These are phyloP conservation scores for Patella caerulea DNA, from an alignment of 2,888 invertebrate genomes.

Conservation along the genomic window DNA sequence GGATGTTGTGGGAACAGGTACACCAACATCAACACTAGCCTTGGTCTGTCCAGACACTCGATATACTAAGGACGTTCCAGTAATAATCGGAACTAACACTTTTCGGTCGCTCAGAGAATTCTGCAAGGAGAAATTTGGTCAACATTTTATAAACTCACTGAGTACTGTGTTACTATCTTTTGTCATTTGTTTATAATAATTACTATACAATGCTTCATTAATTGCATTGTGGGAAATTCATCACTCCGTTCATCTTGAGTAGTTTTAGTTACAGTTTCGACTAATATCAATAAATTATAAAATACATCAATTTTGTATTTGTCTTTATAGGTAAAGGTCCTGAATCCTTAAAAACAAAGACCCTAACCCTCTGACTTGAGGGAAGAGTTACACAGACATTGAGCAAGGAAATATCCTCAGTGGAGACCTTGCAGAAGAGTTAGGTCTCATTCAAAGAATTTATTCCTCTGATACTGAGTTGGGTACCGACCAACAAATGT, in stretches of 20 bases:
- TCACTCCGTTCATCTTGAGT: too few species aligned
- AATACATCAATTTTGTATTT: too few species aligned
- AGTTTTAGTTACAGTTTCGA: too few species aligned
- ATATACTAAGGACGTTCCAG: constrained; percentile 7
- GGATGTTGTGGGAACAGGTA: background rate
- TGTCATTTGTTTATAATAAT: too few species aligned
- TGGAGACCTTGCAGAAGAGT: constrained; percentile 21
- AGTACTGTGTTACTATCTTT: too few species aligned
- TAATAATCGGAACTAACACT: constrained; percentile 16
- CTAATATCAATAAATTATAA: too few species aligned
- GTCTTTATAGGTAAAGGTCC: too few species aligned
- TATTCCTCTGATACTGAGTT: background rate
- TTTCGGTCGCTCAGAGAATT: background rate
- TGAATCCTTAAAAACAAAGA: too few species aligned
- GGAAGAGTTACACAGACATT: constrained; percentile 6
- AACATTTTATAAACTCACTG: background rate
- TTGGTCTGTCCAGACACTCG: constrained; percentile 17
- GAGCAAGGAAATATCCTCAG: constrained; percentile 27
- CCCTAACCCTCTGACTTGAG: too few species aligned
- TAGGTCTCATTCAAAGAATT: constrained; percentile 25
- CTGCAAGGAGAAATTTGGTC: background rate
- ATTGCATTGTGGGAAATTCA: too few species aligned
- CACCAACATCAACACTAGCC: background rate
- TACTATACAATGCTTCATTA: too few species aligned
- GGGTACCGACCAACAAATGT: background rate